Base-by-base conservation (phyloP, 2,888 invertebrate species). In the Coleophora flavipennella region DNA sequence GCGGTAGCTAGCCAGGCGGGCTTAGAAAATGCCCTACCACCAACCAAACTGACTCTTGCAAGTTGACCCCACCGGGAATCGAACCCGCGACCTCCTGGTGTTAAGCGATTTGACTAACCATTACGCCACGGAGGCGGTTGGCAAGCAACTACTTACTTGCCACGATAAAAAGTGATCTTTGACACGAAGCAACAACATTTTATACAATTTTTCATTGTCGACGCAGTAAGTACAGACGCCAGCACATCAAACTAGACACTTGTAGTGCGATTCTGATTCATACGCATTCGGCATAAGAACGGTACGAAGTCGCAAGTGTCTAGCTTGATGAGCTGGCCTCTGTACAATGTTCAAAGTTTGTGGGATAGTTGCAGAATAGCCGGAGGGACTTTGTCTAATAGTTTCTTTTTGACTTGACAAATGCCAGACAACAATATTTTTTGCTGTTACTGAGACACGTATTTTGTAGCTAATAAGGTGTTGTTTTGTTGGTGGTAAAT, bases 161-260 rank as follows among this genome's bases (percentile, higher is more conserved):
- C 10, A 13, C 27, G 27, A 13, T 13, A 26, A 37, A 35, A 37
- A 13, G 35, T 27, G 38, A 35, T 38, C 41, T 38, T 27, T 33
- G 35, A 38, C 38, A 32, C 31, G 14, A 13, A 35, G 39, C 36
- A 32, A 20, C 14, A 40, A 43, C 40, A 43, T 44, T 51, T 47
- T 44, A 60, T 62, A 58, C 52, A 57, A 69, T 74, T 67, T 67
- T 64, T 73, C 69, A 71, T 64, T 72, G 73, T 76, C 73, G 66
- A 69, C 68, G 55, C 55, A 42, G 52, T 48, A 55, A 58, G 54
- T 63, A 67, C n/a, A n/a, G n/a, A n/a, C n/a, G n/a, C n/a, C n/a
- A n/a, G n/a, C n/a, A n/a, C n/a, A n/a, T n/a, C n/a, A n/a, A n/a
- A n/a, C n/a, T n/a, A n/a, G n/a, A n/a, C n/a, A n/a, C n/a, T n/a